phyloP scores from a whole-genome alignment of 1,140 invertebrate species.

The Mactra quadrangularis region DNA sequence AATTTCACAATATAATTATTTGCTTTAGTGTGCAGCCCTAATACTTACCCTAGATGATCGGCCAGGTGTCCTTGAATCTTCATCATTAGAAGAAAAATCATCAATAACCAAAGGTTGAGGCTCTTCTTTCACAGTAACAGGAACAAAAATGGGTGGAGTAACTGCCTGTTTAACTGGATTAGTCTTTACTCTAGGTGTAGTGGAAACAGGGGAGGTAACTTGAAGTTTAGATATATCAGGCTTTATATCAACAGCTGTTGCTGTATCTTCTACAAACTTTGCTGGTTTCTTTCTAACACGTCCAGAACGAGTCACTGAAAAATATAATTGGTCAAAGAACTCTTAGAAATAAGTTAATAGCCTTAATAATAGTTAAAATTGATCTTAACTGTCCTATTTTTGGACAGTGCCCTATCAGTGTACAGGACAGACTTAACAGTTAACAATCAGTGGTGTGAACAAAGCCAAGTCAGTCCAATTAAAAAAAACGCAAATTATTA shows the following conservation, averaged over 20 bases:
- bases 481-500: not conserved
- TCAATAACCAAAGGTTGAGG: not conserved
- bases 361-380: not conserved
- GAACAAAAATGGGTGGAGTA: not conserved
- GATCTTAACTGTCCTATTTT: not conserved
- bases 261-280: constrained; percentile 62
- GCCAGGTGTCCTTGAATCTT: constrained; percentile 40
- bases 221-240: constrained; percentile 42
- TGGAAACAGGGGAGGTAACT: constrained; percentile 15
- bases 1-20: too few relatives aligned
- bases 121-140: not conserved
- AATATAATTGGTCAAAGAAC: not conserved
- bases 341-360: not conserved
- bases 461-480: not conserved
- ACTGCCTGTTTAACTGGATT: not conserved
- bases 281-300: constrained; percentile 70
- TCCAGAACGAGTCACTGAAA: constrained; percentile 68
- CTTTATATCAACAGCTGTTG: constrained; percentile 41
- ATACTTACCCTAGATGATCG: constrained; percentile 20
- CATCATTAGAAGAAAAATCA: constrained; percentile 4
- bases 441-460: not conserved
- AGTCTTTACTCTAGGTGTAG: not conserved
- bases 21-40: too few relatives aligned
- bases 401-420: not conserved
- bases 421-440: not conserved